Base-by-base conservation (phyloP, 1,140 invertebrate genomes). In the Hydropsyche tenuis region DNA sequence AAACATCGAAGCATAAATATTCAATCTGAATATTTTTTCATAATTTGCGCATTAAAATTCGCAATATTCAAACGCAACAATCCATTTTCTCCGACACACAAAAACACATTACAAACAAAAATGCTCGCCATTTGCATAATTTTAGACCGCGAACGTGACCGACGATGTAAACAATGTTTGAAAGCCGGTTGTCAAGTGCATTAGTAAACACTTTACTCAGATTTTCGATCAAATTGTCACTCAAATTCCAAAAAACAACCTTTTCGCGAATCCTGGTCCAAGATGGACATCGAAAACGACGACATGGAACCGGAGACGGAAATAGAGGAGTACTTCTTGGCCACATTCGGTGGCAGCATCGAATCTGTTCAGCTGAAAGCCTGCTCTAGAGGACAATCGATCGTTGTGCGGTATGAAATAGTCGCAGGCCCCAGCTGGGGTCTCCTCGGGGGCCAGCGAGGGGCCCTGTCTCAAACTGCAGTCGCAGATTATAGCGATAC, bases 341-440 rank as follows among this genome's bases (percentile, higher is more conserved):
- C 69, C 6, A 45, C 51, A 37, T 74, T 77, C 25, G 72, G 51
- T 18, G 75, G 75, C 18, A 68, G 43, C 70, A 42, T 72, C 48
- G 53, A 77, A 51, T 69, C 56, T 48, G 43, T 70, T 14, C 37
- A 77, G 9, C 74, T 74, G 43, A 45, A 64, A 45, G 69, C 72
- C 7, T 69, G 75, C 20, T 53, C 60, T 30, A 46, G 69, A 68
- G 69, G 71, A 27, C 72, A 74, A 11, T 81, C 78, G 46, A 66
- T 84, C 53, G 82, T 82, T 65, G 79, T 81, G 48, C 81, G 82
- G 20, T 84, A 81, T 65, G 81, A 84, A 73, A 51, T 82, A 23
- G 66, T 83, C 0, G 76, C 80, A 12, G 83, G 83, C 1, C 69
- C 78, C 0, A 81, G 82, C 53, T 84, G 83, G 83, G 78, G 81